Evolutionary conservation across 2,113 vertebrate species (phyloP).

Genomic region (Cyprinus carpio): DNA sequence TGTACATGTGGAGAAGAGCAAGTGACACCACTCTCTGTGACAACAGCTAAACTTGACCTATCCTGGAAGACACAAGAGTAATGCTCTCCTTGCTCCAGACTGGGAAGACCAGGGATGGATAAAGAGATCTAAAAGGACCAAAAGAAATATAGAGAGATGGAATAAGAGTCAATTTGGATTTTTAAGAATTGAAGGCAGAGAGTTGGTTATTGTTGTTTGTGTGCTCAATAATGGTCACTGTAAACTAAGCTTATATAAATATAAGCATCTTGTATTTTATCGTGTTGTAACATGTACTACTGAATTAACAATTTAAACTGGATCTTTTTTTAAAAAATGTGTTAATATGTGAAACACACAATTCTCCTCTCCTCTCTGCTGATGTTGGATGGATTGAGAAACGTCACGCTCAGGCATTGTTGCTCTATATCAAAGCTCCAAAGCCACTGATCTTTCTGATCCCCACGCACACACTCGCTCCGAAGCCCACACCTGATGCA

Average conservation of each 20-base stretch:
- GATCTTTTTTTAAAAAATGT: background rate
- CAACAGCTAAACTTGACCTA: conserved; percentile 77
- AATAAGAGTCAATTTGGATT: background rate
- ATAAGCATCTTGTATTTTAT: no score
- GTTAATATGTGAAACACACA: conserved; percentile 28
- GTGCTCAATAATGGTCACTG: background rate
- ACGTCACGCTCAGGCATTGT: conserved; percentile 81
- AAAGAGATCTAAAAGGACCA: conserved; percentile 81
- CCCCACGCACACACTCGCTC: conserved; percentile 80
- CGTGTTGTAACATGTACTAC: no score
- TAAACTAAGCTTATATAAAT: no score
- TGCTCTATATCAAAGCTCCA: conserved; percentile 91
- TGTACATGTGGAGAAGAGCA: conserved; percentile 85
- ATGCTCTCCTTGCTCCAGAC: conserved; percentile 78
- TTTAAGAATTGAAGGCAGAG: background rate
- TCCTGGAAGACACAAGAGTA: conserved; percentile 89
- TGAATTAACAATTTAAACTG: background rate
- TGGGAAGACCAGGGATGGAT: conserved; percentile 82
- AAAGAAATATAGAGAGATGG: background rate
- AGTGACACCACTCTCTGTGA: conserved; percentile 81
- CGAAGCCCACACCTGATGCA: conserved; percentile 77
- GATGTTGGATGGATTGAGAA: conserved; percentile 86
- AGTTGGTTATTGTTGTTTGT: background rate
- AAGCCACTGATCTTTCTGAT: conserved; percentile 83
- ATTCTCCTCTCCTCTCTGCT: conserved; percentile 61